phyloP scores from a whole-genome alignment of 2,113 vertebrate genomes.

The Gallinago paraguaiae region DNA sequence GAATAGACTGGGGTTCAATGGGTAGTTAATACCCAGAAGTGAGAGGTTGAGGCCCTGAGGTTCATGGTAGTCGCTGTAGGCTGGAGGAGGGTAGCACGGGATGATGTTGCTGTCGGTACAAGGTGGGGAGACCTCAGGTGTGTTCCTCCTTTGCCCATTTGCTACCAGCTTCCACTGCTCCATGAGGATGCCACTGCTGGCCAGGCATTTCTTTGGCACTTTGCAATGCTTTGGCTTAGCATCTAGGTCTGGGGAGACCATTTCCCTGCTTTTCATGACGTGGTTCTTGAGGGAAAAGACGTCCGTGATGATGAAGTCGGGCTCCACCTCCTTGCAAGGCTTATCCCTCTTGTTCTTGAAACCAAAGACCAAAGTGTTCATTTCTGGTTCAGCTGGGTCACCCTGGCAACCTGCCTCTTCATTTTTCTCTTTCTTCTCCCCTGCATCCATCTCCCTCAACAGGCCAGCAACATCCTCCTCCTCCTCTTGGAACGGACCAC shows the following conservation, averaged over 20 bases:
- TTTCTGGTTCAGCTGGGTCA: slow-evolving; percentile 18
- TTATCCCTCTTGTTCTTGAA: slow-evolving; percentile 72
- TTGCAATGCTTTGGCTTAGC: slow-evolving; percentile 83
- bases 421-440: slow-evolving; percentile 34
- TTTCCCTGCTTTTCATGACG: slow-evolving; percentile 66
- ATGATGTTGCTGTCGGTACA: slow-evolving; percentile 74
- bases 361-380: slow-evolving; percentile 42
- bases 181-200: slow-evolving; percentile 74
- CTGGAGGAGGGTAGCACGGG: slow-evolving; percentile 87
- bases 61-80: slow-evolving; percentile 84
- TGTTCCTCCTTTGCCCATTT: slow-evolving; percentile 70
- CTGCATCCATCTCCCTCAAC: slow-evolving; percentile 51
- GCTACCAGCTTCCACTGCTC: slow-evolving; percentile 86
- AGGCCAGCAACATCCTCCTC: slow-evolving; percentile 60
- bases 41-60: slow-evolving; percentile 88
- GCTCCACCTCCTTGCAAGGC: slow-evolving; percentile 72
- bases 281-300: slow-evolving; percentile 84
- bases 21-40: slow-evolving; percentile 89
- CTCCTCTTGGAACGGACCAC: slow-evolving; percentile 58
- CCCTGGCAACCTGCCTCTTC: neutral
- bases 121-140: slow-evolving; percentile 65
- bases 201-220: slow-evolving; percentile 79
- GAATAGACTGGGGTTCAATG: slow-evolving; percentile 85
- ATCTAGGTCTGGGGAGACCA: slow-evolving; percentile 72
- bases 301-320: slow-evolving; percentile 82